Evolutionary conservation across 2,888 invertebrate species (phyloP).

Genomic region (Augiades crinisus): DNA sequence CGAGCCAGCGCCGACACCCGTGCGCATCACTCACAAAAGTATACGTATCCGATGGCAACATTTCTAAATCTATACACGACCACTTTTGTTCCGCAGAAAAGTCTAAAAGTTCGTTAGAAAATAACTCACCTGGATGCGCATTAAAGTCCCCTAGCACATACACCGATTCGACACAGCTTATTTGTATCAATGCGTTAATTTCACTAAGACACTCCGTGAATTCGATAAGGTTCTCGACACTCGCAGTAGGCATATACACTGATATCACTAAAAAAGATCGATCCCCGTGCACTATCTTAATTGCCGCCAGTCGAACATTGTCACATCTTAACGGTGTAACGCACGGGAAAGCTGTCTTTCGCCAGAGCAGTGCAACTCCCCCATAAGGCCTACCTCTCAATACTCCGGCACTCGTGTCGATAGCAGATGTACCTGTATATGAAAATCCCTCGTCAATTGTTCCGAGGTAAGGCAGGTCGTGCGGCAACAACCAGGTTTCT

Average conservation of each 20-base stretch:
- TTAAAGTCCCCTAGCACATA: conserved; percentile 8
- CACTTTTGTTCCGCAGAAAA: background rate
- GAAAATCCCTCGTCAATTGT: too few species aligned
- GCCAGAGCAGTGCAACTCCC: conserved; percentile 29
- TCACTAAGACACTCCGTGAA: background rate
- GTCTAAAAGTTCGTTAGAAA: background rate
- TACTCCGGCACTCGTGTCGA: too few species aligned
- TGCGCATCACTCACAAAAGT: background rate
- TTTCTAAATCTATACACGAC: background rate
- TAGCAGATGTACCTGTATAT: too few species aligned
- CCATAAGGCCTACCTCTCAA: conserved; percentile 28
- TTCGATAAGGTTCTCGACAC: background rate
- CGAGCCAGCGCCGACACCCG: background rate
- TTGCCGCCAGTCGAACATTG: conserved; percentile 17
- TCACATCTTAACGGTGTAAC: conserved; percentile 22
- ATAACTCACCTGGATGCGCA: background rate
- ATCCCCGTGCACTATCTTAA: conserved; percentile 8
- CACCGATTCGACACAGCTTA: background rate
- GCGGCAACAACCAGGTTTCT: too few species aligned
- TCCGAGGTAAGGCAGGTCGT: background rate
- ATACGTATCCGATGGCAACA: background rate
- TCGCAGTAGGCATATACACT: background rate
- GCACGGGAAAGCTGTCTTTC: too few species aligned
- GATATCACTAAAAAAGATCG: background rate
- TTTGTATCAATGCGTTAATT: background rate